phyloP scores from a whole-genome alignment of 2,888 invertebrate species.

The Euproctis similis region DNA sequence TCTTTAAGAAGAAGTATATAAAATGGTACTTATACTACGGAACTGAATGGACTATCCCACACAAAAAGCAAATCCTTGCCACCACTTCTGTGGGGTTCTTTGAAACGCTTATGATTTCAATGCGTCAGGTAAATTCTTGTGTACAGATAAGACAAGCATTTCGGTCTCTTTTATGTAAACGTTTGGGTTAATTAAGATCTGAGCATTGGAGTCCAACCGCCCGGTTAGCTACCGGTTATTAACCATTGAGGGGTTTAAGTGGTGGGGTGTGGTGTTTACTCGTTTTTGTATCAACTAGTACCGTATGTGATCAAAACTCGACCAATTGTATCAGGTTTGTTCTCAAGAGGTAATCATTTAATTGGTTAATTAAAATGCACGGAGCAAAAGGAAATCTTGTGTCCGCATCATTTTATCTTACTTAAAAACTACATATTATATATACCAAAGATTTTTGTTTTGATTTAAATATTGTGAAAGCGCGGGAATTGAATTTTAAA shows the following conservation, averaged over 20 bases:
- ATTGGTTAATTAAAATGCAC: no score
- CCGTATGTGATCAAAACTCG: not conserved
- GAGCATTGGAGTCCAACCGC: slow-evolving; percentile 27
- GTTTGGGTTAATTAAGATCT: slow-evolving; percentile 62
- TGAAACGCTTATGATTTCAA: slow-evolving; percentile 73
- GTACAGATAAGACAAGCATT: slow-evolving; percentile 28
- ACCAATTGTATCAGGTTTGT: no score
- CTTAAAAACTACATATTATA: no score
- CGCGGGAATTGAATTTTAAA: no score
- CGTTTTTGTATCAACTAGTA: not conserved
- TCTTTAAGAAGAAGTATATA: no score
- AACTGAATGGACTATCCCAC: slow-evolving; percentile 9
- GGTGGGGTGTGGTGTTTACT: not conserved
- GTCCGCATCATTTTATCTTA: no score
- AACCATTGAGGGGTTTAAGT: slow-evolving; percentile 5
- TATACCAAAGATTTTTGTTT: no score
- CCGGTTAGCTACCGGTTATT: slow-evolving; percentile 26
- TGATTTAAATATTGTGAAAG: no score
- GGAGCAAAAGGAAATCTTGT: no score
- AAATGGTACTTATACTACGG: no score
- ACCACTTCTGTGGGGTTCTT: slow-evolving; percentile 42
- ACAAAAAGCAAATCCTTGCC: slow-evolving; percentile 6
- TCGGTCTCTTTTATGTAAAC: slow-evolving; percentile 36
- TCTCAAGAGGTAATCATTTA: no score
- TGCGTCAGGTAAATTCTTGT: slow-evolving; percentile 63